Conservation (phyloP, 2,888 invertebrate species). For the Dexiosoma caninum region DNA sequence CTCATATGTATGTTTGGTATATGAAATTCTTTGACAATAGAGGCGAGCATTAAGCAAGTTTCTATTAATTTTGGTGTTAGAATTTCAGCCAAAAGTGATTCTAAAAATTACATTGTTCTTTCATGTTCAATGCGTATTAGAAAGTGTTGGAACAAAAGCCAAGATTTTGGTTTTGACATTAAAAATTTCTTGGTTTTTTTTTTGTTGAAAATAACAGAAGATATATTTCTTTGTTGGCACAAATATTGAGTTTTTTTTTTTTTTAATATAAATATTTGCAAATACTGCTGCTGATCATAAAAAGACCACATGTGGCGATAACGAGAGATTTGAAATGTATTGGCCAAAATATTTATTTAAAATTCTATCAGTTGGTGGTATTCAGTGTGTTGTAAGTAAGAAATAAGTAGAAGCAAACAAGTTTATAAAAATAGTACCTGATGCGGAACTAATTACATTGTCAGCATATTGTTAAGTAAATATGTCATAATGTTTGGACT, state of each 20-base stretch:
- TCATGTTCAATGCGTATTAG: not conserved
- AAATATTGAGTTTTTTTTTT: too few relatives aligned
- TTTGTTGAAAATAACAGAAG: slow-evolving; percentile 16
- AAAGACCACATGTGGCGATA: slow-evolving; percentile 39
- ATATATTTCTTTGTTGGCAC: slow-evolving; percentile 50
- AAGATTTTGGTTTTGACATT: slow-evolving; percentile 61
- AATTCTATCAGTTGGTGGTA: slow-evolving; percentile 43
- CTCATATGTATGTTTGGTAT: slow-evolving; percentile 27
- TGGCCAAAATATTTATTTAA: slow-evolving; percentile 37
- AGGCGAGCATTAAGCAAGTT: slow-evolving; percentile 51
- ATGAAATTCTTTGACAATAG: slow-evolving; percentile 18
- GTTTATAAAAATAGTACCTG: not conserved
- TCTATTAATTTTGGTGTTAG: slow-evolving; percentile 3
- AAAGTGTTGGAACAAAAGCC: slow-evolving; percentile 58
- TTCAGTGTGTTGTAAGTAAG: slow-evolving; percentile 10
- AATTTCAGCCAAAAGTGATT: slow-evolving; percentile 2
- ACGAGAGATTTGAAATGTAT: slow-evolving; percentile 28
- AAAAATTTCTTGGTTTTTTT: slow-evolving; percentile 56
- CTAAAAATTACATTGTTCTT: slow-evolving; percentile 8
- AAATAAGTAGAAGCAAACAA: not conserved
- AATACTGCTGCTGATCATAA: not conserved
- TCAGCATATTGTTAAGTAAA: slow-evolving; percentile 46
- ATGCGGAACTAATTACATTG: slow-evolving; percentile 56
- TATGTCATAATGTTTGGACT: slow-evolving; percentile 34
- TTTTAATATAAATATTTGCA: not conserved